Base-by-base conservation (phyloP, 2,888 invertebrate species). In the Xanthia icteritia region DNA sequence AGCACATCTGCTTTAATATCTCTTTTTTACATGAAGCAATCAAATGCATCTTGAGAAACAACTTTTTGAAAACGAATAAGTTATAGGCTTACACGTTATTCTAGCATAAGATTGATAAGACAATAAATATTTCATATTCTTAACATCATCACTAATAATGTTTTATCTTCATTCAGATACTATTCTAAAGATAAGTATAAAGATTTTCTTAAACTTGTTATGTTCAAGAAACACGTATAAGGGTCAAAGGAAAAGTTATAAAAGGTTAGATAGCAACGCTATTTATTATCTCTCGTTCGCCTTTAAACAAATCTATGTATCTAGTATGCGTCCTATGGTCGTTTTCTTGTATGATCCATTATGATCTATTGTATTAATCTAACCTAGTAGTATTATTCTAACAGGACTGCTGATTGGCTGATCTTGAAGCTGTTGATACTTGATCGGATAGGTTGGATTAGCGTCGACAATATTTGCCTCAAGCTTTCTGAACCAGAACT, bases 221-320 rank as follows among this genome's bases (percentile, higher is more conserved):
- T 9, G 36, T 56, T 60, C n/a, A 51, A 73, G 60, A 81, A 66
- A 74, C 83, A 73, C 65, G 85, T 75, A 5, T 54, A 15, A 66
- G 17, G 85, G 83, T 81, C 82, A 84, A 39, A 70, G 74, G 71
- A 85, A 84, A 84, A 66, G 73, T 71, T 65, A 36, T 58, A 56
- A 58, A 73, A 67, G 77, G 74, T 27, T 70, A 39, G n/a, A 36
- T 72, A 70, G 68, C 56, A 75, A 81, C 15, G 66, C 70, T 60
- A 74, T 75, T 84, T 72, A 73, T 39, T 31, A 63, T 71, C 5
- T 39, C 58, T 80, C 15, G 48, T 70, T 73, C 2, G 9, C 20
- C 4, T 45, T 48, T 23, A 61, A 20, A 63, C 20, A 36, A 48
- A 60, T 27, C 5, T 65, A 23, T 65, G 27, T 20, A 56, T 39